These are phyloP conservation scores for Megalopta genalis DNA, from an alignment of 1,140 invertebrate species.

Conservation along the genomic window DNA sequence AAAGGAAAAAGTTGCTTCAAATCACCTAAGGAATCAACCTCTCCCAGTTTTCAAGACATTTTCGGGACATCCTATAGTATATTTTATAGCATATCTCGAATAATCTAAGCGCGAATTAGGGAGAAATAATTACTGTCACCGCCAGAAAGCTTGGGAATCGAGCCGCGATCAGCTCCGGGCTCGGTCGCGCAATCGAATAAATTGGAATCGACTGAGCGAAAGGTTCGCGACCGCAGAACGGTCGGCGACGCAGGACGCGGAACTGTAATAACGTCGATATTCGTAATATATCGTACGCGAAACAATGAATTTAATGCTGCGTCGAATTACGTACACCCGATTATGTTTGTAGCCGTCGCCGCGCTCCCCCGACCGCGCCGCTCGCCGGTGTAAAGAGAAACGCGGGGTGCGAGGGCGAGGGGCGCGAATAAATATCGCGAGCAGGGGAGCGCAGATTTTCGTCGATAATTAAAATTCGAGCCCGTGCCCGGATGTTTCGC, in stretches of 20 bases:
- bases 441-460: background rate
- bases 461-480: slow-evolving; percentile 15
- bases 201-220: background rate
- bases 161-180: too few species aligned
- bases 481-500: background rate
- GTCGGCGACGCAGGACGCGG: too few species aligned
- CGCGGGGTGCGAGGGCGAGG: too few species aligned
- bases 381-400: background rate
- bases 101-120: too few species aligned
- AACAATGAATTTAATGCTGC: slow-evolving; percentile 7
- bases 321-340: slow-evolving; percentile 8
- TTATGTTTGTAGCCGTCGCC: background rate
- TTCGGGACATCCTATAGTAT: too few species aligned
- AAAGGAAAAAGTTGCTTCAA: too few species aligned
- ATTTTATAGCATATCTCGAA: too few species aligned
- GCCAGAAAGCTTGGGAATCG: too few species aligned
- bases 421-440: background rate
- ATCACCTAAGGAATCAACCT: too few species aligned
- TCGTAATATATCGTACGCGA: background rate
- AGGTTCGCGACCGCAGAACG: background rate
- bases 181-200: too few species aligned
- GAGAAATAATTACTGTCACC: too few species aligned
- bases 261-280: background rate
- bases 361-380: background rate
- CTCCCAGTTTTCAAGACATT: too few species aligned